Evolutionary conservation across 1,140 invertebrate genomes (phyloP), one percentile per base, ranked within the genome.

Genomic region (Brachionus koreanus): DNA sequence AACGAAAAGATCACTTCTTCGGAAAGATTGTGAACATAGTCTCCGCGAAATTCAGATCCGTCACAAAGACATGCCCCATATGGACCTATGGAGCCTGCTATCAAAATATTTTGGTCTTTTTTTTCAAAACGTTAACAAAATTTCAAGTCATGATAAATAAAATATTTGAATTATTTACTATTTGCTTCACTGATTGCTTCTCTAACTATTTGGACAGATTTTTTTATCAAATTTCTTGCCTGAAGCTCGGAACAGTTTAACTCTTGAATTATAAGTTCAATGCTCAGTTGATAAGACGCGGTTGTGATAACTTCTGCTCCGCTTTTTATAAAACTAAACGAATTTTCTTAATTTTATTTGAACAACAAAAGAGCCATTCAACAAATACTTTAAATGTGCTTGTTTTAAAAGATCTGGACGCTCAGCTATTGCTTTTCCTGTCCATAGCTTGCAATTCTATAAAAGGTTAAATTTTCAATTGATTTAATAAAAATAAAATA

Each of bases 11-110:
- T 84, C 72, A 91, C 90, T 85, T 92, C 88, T 16, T 88, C 87
- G 25, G 91, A 88, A 6, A 94, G 91, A 0, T 86, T 90, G 61
- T 93, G 91, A 0, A 92, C 91, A 86, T 97, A 97, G 81, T 89
- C 90, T 23, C 96, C 95, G 49, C 90, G 92, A 86, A 96, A 98
- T 87, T 97, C 95, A 0, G 95, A 96, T 19, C 92, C 93, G 88
- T 97, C 94, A 85, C 93, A 92, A 4, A 95, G 89, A 83, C 91
- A 92, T 4, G 95, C 94, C 0, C 94, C 95, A 86, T 95, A 97
- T 0, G 95, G 94, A 0, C 95, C 95, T 46, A 96, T 92, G 0
- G 94, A 95, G 7, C 94, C 95, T 52, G 93, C 87, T 9, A 87
- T 86, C 91, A 52, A 94, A 65, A 81, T 29, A 92, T 37, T 82